Conservation (phyloP, 2,113 vertebrate genomes). For the Cariama cristata region DNA sequence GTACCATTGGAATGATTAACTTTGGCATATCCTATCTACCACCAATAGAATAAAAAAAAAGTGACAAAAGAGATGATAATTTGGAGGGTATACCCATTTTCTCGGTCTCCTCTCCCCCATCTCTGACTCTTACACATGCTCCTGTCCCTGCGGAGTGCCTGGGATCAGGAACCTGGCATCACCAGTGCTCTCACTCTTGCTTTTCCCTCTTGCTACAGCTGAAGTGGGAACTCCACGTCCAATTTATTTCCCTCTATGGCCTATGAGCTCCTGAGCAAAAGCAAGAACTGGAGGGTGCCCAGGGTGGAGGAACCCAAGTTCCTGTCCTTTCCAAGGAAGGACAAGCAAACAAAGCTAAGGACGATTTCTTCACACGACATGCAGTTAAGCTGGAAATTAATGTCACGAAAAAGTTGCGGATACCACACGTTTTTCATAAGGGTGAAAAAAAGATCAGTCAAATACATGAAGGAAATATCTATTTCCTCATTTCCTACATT, state of each 20-base stretch:
- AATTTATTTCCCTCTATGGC: neutral
- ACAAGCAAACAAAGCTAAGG: neutral
- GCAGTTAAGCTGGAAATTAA: neutral
- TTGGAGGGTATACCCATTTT: neutral
- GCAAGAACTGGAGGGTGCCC: neutral
- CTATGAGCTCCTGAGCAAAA: neutral
- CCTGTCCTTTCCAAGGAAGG: neutral
- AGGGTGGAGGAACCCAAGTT: neutral
- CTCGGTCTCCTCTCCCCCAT: neutral
- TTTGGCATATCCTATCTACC: neutral
- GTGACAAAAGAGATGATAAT: rapidly evolving
- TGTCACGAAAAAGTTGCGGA: neutral
- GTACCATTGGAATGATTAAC: neutral
- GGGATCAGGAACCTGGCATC: neutral
- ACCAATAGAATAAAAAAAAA: neutral
- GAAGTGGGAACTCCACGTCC: neutral
- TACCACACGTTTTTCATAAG: neutral
- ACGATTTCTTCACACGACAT: rapidly evolving
- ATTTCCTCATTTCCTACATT: neutral
- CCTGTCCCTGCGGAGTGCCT: neutral
- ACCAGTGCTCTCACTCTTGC: neutral
- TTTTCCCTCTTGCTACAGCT: neutral
- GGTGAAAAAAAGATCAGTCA: neutral
- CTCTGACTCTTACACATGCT: neutral
- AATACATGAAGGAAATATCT: neutral